Evolutionary conservation across 2,113 vertebrate species (phyloP), one percentile per base, ranked within the genome.

Genomic region (Sinocyclocheilus grahami): DNA sequence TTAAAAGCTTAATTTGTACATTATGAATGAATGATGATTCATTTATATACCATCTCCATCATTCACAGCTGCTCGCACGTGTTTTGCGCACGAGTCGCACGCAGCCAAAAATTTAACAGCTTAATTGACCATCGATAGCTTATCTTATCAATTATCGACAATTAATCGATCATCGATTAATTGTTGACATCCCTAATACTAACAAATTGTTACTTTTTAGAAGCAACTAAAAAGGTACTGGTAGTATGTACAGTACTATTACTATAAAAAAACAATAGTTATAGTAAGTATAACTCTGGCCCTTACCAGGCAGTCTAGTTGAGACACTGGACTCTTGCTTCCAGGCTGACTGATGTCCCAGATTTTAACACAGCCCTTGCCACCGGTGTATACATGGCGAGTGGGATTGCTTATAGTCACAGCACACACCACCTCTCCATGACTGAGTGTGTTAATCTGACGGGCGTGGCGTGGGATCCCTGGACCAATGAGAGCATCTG

Each of bases 321-420:
- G 98, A 83, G 98, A 99, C 89, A 99, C 97, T 0, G 97, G 97
- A 84, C 96, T 98, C 94, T 98, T 98, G 92, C 96, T 98, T 93
- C 97, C 97, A 18, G 97, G 96, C 91, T 98, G 97, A 94, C 97
- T 97, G 90, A 98, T 98, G 93, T 98, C 97, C 97, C 97, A 98
- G 94, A 98, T 97, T 92, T 98, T 98, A 89, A 98, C 97, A 65
- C 97, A 98, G 93, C 97, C 97, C 92, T 98, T 98, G 90, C 97
- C 97, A 3, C 97, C 97, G 1, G 97, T 98, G 93, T 98, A 97
- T 90, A 97, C 97, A n/a, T 98, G 97, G 86, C 97, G 94, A 8
- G 97, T 98, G 88, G 97, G 97, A 92, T 97, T 98, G 94, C 97
- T 97, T 92, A 98, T 98, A 90, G 97, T 98, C 89, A 98, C 97